Base-by-base conservation (phyloP, 2,888 invertebrate species). In the Chymomyza fuscimana region DNA sequence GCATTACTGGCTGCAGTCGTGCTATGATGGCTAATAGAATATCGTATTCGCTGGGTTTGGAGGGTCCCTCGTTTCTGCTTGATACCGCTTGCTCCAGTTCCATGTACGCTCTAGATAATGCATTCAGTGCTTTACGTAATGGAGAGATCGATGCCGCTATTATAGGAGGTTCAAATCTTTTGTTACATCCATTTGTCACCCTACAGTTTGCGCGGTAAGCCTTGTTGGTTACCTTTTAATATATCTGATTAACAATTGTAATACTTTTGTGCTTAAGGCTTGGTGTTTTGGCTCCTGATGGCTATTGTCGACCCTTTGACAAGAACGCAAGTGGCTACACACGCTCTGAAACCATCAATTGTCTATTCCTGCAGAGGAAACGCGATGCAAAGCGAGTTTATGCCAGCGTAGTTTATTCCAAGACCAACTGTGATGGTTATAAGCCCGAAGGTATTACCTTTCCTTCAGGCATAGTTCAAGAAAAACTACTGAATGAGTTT, bases 61-160 rank as follows among this genome's bases (percentile, higher is more conserved):
- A 95, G 82, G 98, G 98, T 0, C 98, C 98, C 0, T 97, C 97
- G 5, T 96, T 95, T 92, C 94, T 96, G 0, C 93, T 97, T 10
- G 98, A 99, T 92, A 97, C 98, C 0, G 98, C 98, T 0, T 99
- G 98, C 91, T 97, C 97, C n/a, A 98, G 98, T 67, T 96, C 97
- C 9, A 93, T 98, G 78, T 95, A 96, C 81, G 98, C 98, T 0
- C 79, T 98, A 68, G 97, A 98, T 84, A 95, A 95, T 76, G 97
- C 96, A 15, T 96, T 95, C 90, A 93, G 94, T 62, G 94, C 96
- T 0, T 94, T 98, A 60, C 93, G 96, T 50, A 94, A 94, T 78
- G 97, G 97, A 0, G 94, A 95, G 74, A 97, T 97, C 87, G 98
- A 99, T 73, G 93, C 95, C 0, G 98, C 98, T 0, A 94, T 99